phyloP scores from a whole-genome alignment of 2,797 vertebrate species.

The Cryptoprocta ferox region DNA sequence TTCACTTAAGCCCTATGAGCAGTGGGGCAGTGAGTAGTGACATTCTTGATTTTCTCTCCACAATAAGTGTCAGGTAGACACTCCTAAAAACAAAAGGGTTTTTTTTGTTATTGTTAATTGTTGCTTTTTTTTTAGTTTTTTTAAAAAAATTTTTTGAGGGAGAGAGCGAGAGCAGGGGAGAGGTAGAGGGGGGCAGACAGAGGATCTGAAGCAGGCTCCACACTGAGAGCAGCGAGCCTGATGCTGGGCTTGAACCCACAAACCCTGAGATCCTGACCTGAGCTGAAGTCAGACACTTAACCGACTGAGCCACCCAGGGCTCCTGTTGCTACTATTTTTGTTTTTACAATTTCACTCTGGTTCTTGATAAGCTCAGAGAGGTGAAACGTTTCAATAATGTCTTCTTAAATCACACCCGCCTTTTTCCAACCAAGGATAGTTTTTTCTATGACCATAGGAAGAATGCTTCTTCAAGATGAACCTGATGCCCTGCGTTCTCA shows the following conservation, averaged over 20 bases:
- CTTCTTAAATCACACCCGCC: slow-evolving; percentile 23
- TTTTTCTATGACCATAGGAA: neutral
- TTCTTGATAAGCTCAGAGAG: neutral
- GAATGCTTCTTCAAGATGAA: neutral
- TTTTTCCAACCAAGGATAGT: neutral
- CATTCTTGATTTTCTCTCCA: slow-evolving; percentile 4
- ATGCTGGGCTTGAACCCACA: neutral
- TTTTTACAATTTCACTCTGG: neutral
- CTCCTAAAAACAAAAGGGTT: neutral
- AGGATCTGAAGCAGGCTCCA: neutral
- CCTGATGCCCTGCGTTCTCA: neutral
- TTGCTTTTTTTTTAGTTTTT: neutral
- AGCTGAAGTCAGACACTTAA: neutral
- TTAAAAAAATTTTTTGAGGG: neutral
- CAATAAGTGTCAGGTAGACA: neutral
- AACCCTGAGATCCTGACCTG: neutral
- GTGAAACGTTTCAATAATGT: neutral
- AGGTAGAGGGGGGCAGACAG: neutral
- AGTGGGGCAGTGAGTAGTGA: neutral
- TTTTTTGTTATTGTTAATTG: neutral
- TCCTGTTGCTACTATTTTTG: neutral
- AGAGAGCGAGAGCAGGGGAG: neutral
- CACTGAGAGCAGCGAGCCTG: neutral
- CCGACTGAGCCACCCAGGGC: neutral
- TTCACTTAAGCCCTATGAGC: neutral